Conservation (phyloP, 2,113 vertebrate genomes). For the Puntigrus tetrazona region DNA sequence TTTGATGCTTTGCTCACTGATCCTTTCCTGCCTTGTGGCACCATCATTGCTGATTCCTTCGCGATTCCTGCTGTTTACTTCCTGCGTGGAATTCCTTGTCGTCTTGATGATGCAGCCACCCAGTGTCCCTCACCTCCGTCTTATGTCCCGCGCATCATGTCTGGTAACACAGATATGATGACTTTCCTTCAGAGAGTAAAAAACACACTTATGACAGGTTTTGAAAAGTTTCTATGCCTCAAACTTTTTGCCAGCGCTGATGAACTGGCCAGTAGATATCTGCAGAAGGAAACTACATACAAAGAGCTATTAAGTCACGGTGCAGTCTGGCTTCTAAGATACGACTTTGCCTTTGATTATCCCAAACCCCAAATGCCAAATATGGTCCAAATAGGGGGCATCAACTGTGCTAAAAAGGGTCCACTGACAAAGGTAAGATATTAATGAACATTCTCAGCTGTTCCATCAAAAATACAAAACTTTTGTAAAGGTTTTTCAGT, state of each 20-base stretch:
- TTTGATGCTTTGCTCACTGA: slow-evolving; percentile 83
- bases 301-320: slow-evolving; percentile 72
- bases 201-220: slow-evolving; percentile 67
- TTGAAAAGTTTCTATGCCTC: slow-evolving; percentile 60
- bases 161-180: slow-evolving; percentile 72
- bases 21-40: slow-evolving; percentile 81
- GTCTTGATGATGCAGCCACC: slow-evolving; percentile 68
- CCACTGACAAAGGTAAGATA: slow-evolving; percentile 73
- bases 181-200: slow-evolving; percentile 76
- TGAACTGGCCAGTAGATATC: slow-evolving; percentile 68
- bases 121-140: slow-evolving; percentile 79
- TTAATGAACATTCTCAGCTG: neutral
- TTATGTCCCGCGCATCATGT: slow-evolving; percentile 72
- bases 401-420: slow-evolving; percentile 73
- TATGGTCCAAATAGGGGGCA: slow-evolving; percentile 78
- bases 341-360: slow-evolving; percentile 83
- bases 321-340: slow-evolving; percentile 82
- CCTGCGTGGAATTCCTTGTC: slow-evolving; percentile 74
- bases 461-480: too few relatives aligned
- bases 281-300: slow-evolving; percentile 69
- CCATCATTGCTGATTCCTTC: slow-evolving; percentile 77
- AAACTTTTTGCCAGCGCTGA: slow-evolving; percentile 58
- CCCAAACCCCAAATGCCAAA: slow-evolving; percentile 86
- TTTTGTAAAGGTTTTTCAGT: too few relatives aligned
- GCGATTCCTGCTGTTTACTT: slow-evolving; percentile 83